These are phyloP conservation scores for Ips nitidus DNA, from an alignment of 1,140 invertebrate genomes.

Conservation along the genomic window DNA sequence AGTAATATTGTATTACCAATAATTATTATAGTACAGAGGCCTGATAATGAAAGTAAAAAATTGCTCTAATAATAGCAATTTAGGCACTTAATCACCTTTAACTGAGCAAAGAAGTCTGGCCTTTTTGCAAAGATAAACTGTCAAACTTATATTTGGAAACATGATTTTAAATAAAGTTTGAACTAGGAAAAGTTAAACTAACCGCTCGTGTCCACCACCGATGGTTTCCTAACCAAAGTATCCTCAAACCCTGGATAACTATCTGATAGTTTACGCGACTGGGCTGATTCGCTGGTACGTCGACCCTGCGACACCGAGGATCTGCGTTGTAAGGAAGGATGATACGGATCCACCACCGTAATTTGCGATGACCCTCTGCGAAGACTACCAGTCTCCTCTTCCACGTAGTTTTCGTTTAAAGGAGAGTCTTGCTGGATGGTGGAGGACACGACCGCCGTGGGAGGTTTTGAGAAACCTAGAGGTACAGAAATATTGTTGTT, in stretches of 20 bases:
- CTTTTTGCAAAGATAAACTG: no score
- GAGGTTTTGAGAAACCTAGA: not conserved
- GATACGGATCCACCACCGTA: conserved; percentile 52
- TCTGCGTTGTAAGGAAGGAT: conserved; percentile 39
- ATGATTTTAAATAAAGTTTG: no score
- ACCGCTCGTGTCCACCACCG: conserved; percentile 38
- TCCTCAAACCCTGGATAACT: conserved; percentile 37
- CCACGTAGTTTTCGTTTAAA: conserved; percentile 50
- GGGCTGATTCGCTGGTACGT: conserved; percentile 26
- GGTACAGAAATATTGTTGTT: not conserved
- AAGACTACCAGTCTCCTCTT: conserved; percentile 41
- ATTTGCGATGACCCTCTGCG: conserved; percentile 48
- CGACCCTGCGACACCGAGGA: conserved; percentile 22
- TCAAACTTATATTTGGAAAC: no score
- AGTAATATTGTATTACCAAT: no score
- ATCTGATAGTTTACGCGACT: conserved; percentile 36
- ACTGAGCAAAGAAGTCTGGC: no score
- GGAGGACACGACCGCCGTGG: not conserved
- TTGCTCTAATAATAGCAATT: no score
- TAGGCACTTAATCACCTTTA: no score
- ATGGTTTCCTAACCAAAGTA: conserved; percentile 41
- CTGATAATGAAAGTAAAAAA: no score
- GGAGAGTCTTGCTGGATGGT: conserved; percentile 47
- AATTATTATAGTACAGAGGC: no score
- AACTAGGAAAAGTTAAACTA: not conserved